Evolutionary conservation across 2,113 vertebrate genomes (phyloP).

Genomic region (Phylloscopus trochilus): DNA sequence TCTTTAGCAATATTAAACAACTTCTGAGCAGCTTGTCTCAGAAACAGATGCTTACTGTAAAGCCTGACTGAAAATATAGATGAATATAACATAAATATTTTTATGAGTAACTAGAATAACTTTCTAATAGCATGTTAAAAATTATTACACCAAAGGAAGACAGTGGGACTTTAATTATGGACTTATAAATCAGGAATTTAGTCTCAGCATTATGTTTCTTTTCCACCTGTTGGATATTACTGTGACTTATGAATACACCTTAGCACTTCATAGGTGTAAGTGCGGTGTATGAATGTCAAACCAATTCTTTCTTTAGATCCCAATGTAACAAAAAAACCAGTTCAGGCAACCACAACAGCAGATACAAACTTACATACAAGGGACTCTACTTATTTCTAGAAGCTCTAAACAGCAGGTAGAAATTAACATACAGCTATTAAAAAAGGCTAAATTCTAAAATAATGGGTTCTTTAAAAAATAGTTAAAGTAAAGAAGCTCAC

Average conservation of each 20-base stretch:
- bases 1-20: not conserved
- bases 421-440: not conserved
- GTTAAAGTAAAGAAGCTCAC: not conserved
- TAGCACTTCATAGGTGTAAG: not conserved
- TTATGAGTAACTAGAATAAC: not conserved
- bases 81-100: conserved; percentile 15
- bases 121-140: not conserved
- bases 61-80: not conserved
- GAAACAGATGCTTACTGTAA: conserved; percentile 15
- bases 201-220: not conserved
- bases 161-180: not conserved
- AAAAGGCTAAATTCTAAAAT: not conserved
- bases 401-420: not conserved
- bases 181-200: not conserved
- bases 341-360: not conserved
- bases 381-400: not conserved
- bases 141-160: not conserved
- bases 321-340: not conserved
- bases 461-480: not conserved
- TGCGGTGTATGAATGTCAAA: not conserved
- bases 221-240: not conserved
- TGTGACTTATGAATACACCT: not conserved
- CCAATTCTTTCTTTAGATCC: not conserved
- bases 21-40: not conserved
- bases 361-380: not conserved